A percentile compares a stretch with the other conserved stretches of the same genome.
phyloP scores from a whole-genome alignment of 2,797 vertebrate species.

The Sebastes trivittatus region DNA sequence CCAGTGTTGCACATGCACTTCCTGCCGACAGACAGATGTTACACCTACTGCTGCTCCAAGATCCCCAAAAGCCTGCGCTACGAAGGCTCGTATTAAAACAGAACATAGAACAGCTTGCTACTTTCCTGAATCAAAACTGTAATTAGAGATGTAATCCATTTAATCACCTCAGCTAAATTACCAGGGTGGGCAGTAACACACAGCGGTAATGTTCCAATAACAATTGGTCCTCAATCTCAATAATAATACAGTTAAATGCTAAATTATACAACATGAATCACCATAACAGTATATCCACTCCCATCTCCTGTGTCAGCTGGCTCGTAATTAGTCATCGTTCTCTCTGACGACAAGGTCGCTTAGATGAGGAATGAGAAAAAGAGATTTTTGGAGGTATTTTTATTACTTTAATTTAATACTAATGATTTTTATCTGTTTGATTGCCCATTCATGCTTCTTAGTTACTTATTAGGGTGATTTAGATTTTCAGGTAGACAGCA shows the following conservation, averaged over 20 bases:
- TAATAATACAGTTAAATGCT: conserved; percentile 40
- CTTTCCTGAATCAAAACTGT: conserved; percentile 50
- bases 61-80: conserved; percentile 32
- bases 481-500: background rate
- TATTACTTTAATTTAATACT: conserved; percentile 9
- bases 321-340: conserved; percentile 42
- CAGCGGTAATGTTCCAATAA: conserved; percentile 35
- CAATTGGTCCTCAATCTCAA: conserved; percentile 48
- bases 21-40: conserved; percentile 68
- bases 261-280: conserved; percentile 41
- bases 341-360: conserved; percentile 6
- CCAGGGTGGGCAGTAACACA: conserved; percentile 46
- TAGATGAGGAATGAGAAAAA: background rate
- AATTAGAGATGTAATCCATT: conserved; percentile 60
- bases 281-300: conserved; percentile 25
- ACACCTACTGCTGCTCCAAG: conserved; percentile 51
- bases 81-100: conserved; percentile 25
- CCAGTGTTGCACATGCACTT: conserved; percentile 50
- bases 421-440: background rate
- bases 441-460: background rate
- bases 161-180: conserved; percentile 60
- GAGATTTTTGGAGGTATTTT: background rate
- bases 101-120: conserved; percentile 56
- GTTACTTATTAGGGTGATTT: background rate
- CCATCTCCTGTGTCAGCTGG: background rate